Conservation (phyloP, 2,113 vertebrate genomes). For the Gallinago jamesoni region DNA sequence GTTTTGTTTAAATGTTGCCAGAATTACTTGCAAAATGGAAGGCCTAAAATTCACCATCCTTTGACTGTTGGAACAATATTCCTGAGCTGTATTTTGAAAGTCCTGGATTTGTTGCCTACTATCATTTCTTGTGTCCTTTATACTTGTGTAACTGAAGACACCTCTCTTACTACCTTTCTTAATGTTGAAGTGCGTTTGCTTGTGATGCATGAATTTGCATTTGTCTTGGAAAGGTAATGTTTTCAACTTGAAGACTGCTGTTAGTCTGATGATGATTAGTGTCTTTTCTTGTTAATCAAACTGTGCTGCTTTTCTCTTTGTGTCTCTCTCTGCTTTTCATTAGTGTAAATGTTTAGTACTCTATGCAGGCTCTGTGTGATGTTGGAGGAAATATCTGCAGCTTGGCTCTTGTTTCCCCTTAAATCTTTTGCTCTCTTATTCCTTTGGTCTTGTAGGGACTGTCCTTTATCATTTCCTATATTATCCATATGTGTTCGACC, state of each 20-base stretch:
- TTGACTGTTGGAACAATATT: background rate
- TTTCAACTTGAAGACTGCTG: background rate
- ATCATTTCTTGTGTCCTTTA: background rate
- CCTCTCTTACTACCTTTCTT: background rate
- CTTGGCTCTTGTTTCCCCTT: background rate
- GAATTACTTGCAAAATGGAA: background rate
- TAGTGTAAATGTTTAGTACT: background rate
- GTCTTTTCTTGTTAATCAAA: background rate
- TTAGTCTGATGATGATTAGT: slow-evolving; percentile 23
- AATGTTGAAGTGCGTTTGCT: background rate
- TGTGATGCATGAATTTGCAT: background rate
- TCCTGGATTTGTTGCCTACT: background rate
- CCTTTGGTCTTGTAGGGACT: background rate
- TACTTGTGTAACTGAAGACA: background rate
- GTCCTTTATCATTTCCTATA: background rate
- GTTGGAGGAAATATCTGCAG: background rate
- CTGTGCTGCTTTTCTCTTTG: slow-evolving; percentile 18
- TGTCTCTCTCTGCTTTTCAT: slow-evolving; percentile 35
- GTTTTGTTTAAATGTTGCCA: background rate
- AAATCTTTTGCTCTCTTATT: background rate
- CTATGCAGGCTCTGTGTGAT: background rate
- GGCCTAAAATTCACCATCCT: background rate
- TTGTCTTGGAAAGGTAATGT: background rate
- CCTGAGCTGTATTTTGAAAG: background rate
- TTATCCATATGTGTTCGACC: background rate